These are phyloP conservation scores for Trissoscelio sp. DNA, from an alignment of 2,888 invertebrate species.

Conservation along the genomic window DNA sequence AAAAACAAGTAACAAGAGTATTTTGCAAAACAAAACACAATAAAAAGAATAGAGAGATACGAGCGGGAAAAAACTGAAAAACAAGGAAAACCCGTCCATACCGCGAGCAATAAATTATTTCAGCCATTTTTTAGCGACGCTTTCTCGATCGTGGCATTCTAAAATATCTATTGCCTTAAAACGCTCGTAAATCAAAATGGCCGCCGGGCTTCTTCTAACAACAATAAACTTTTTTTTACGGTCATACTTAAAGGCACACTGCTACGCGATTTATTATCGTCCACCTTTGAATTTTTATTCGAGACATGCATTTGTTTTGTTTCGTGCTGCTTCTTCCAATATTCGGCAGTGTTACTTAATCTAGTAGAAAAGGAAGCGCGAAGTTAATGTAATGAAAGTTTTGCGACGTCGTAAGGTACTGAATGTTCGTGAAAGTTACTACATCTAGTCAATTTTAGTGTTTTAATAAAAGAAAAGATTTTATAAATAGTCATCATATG, in stretches of 20 bases:
- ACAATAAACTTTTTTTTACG: constrained; percentile 21
- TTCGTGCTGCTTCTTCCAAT: not conserved
- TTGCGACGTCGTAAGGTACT: not conserved
- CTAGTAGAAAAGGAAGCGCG: not conserved
- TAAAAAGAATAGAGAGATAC: no score
- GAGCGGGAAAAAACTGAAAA: no score
- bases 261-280: constrained; percentile 16
- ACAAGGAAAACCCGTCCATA: no score
- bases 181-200: constrained; percentile 27
- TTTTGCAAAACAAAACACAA: no score
- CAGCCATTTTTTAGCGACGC: constrained; percentile 2
- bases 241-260: constrained; percentile 13
- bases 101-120: constrained; percentile 8
- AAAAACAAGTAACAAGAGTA: no score
- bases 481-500: not conserved
- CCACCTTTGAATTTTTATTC: constrained; percentile 14
- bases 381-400: not conserved
- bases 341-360: constrained; percentile 11
- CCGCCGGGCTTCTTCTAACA: constrained; percentile 1
- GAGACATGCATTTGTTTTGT: not conserved
- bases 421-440: not conserved
- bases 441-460: not conserved
- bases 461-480: not conserved
- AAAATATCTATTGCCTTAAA: constrained; percentile 33
- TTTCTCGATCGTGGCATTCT: constrained; percentile 15